Conservation (phyloP, 2,797 vertebrate genomes). For the Pipistrellus pygmaeus region DNA sequence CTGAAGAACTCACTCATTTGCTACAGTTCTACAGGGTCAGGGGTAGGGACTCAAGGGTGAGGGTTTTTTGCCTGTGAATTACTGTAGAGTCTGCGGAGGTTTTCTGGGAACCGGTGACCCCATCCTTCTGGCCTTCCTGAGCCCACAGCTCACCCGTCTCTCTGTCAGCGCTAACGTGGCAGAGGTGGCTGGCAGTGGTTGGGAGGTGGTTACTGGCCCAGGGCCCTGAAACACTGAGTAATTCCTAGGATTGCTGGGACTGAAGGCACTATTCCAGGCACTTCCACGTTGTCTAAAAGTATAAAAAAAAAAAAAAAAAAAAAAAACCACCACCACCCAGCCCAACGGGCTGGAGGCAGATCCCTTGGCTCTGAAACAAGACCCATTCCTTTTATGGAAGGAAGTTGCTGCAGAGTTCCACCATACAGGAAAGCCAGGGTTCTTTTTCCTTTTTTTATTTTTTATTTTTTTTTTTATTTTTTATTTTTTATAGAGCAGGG, state of each 20-base stretch:
- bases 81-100: not conserved
- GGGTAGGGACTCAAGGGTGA: not conserved
- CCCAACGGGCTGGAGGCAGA: slow-evolving; percentile 65
- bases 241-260: slow-evolving; percentile 67
- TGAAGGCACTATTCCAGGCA: slow-evolving; percentile 75
- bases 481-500: not conserved
- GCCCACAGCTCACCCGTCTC: not conserved
- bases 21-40: not conserved
- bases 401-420: slow-evolving; percentile 70
- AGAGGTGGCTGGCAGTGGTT: slow-evolving; percentile 61
- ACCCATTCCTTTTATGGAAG: slow-evolving; percentile 80
- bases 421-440: slow-evolving; percentile 44
- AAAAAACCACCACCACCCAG: not conserved
- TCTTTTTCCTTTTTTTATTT: not conserved
- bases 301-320: not conserved
- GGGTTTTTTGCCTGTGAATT: not conserved
- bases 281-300: slow-evolving; percentile 83
- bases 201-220: slow-evolving; percentile 76
- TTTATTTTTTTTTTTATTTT: not conserved
- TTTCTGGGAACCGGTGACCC: not conserved
- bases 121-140: not conserved
- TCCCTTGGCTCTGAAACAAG: slow-evolving; percentile 70
- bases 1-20: not conserved
- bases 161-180: slow-evolving; percentile 77
- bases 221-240: slow-evolving; percentile 78